Evolutionary conservation across 1,140 invertebrate genomes (phyloP).

Genomic region (Meloidogyne hapla): DNA sequence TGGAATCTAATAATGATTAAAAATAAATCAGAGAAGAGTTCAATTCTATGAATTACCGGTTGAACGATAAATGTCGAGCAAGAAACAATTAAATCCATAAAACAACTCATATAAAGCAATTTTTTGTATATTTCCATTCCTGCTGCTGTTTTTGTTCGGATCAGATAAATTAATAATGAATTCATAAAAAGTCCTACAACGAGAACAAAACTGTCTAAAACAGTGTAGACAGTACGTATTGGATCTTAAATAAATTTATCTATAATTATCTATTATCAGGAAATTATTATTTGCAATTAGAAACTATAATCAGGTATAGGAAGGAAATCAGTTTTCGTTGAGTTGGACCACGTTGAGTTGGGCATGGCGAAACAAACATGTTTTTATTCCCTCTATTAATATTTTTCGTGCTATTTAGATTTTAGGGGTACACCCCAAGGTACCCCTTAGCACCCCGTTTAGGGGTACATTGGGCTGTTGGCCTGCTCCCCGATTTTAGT

Average conservation of each 20-base stretch:
- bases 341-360: no score
- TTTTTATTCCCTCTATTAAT: no score
- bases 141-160: background rate
- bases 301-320: no score
- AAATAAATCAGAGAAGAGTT: background rate
- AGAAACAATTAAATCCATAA: background rate
- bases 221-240: background rate
- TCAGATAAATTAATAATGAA: background rate
- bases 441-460: no score
- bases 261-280: no score
- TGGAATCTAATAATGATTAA: background rate
- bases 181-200: background rate
- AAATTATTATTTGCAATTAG: no score
- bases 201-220: background rate
- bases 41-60: background rate
- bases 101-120: background rate
- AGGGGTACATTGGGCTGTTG: no score
- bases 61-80: background rate
- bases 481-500: no score
- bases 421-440: no score
- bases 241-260: background rate
- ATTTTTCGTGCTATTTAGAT: no score
- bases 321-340: no score
- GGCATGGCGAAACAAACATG: no score
- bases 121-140: slow-evolving; percentile 2